phyloP scores from a whole-genome alignment of 2,113 vertebrate genomes.

The Ascaphus truei region DNA sequence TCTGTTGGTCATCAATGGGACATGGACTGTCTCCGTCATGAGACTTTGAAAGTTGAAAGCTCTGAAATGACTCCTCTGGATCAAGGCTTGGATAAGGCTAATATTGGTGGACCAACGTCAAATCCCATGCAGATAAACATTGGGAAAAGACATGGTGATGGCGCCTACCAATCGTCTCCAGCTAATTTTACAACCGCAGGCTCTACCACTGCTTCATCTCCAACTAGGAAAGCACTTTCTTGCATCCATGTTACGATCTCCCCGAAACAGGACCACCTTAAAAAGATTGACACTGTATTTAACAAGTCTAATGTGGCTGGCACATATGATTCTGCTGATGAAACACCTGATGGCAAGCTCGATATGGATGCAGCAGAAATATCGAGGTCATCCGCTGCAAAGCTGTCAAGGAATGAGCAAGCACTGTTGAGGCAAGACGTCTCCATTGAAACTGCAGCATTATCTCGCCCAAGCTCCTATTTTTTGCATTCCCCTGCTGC shows the following conservation, averaged over 20 bases:
- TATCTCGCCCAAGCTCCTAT: background rate
- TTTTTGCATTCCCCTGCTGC: background rate
- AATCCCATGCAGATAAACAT: background rate
- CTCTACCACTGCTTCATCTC: conserved; percentile 12
- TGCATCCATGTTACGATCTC: conserved; percentile 68
- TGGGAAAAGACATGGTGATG: background rate
- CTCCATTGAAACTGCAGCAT: background rate
- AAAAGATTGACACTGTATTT: conserved; percentile 22
- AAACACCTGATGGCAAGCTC: background rate
- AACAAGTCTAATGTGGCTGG: background rate
- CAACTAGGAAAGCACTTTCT: conserved; percentile 58
- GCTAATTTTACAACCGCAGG: background rate
- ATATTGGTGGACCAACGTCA: background rate
- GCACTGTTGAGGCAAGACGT: background rate
- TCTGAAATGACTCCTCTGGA: background rate
- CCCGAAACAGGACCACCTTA: conserved; percentile 46
- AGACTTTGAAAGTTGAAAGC: too few relatives aligned
- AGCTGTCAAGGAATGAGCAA: background rate
- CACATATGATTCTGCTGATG: background rate
- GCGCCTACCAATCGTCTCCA: background rate
- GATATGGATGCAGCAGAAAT: background rate
- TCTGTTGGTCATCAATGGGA: background rate
- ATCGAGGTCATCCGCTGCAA: background rate
- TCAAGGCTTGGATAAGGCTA: background rate
- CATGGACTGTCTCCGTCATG: background rate